Evolutionary conservation across 2,113 vertebrate genomes (phyloP), one percentile per base, ranked within the genome.

Genomic region (Corydoras sp.): DNA sequence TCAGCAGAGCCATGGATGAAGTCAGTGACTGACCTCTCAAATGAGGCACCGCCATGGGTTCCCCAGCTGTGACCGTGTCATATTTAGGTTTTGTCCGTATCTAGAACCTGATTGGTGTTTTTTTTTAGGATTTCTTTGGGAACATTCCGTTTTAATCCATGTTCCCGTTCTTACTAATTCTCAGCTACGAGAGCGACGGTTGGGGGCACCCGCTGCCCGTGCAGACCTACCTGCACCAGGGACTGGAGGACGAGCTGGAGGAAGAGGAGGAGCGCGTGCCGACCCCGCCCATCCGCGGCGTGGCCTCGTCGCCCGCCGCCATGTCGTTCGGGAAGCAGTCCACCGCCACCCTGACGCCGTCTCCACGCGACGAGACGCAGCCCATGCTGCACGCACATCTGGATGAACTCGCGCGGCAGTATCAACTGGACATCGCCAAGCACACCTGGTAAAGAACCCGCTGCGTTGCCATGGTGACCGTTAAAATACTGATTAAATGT

Each of bases 321-420:
- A 89, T 98, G 75, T 98, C 96, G 66, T 98, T 98, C 73, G 97
- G 97, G 3, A 96, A 99, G 76, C 97, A 98, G 84, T 98, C 96
- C 11, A 98, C 97, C 2, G 96, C 95, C 75, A 99, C 97, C 7
- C 91, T 99, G 3, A 99, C 96, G 0, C 97, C 97, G 3, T 99
- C 97, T 18, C 97, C 97, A 9, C 86, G 92, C 35, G 97, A 99
- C 15, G 97, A 99, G 83, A 93, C 95, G 88, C 95, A 98, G 78
- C 97, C 97, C 69, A 98, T 99, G 92, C 92, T 99, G 54, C 96
- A 98, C 64, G 92, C 95, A 69, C 97, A 99, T 81, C 88, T 99
- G 67, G 97, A 99, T 49, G 96, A 99, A 82, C 80, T 99, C 76
- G 98, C 94, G 13, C 90, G 95, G 72, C 95, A 93, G n/a, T 99